phyloP scores from a whole-genome alignment of 2,113 vertebrate species.

The Oreotragus oreotragus region DNA sequence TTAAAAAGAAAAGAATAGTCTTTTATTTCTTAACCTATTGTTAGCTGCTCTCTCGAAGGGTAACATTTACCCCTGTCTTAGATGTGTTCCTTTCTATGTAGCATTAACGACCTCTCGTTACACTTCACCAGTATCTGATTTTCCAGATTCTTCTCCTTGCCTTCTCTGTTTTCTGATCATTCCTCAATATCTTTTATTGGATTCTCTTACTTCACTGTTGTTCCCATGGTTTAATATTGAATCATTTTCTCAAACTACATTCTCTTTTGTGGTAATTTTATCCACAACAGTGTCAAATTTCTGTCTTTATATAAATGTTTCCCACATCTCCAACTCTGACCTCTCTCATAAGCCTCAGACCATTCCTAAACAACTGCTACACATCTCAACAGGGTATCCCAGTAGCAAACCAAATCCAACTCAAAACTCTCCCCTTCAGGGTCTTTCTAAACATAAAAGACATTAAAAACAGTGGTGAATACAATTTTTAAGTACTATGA shows the following conservation, averaged over 20 bases:
- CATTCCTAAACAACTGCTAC: neutral
- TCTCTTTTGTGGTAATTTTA: constrained; percentile 34
- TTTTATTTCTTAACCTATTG: neutral
- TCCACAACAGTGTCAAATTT: constrained; percentile 1
- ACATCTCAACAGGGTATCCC: neutral
- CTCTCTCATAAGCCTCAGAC: neutral
- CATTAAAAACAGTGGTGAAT: neutral
- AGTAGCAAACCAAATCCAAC: constrained; percentile 43
- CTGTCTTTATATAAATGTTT: constrained; percentile 6
- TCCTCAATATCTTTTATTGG: neutral
- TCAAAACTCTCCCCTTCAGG: constrained; percentile 32
- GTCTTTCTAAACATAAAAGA: neutral
- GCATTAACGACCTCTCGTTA: neutral
- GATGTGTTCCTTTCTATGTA: neutral
- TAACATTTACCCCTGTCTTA: neutral
- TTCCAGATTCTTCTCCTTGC: constrained; percentile 10
- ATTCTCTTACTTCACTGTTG: neutral
- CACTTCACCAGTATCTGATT: neutral
- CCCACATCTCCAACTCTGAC: neutral
- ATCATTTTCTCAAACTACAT: neutral
- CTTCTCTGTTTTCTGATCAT: neutral
- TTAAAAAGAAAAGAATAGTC: neutral
- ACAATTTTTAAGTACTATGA: constrained; percentile 31
- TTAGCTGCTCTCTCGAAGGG: neutral
- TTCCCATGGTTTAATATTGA: neutral